A percentile compares a stretch with the other conserved stretches of the same genome.
Evolutionary conservation across 2,113 vertebrate species (phyloP).

Genomic region (Polyodon spathula): DNA sequence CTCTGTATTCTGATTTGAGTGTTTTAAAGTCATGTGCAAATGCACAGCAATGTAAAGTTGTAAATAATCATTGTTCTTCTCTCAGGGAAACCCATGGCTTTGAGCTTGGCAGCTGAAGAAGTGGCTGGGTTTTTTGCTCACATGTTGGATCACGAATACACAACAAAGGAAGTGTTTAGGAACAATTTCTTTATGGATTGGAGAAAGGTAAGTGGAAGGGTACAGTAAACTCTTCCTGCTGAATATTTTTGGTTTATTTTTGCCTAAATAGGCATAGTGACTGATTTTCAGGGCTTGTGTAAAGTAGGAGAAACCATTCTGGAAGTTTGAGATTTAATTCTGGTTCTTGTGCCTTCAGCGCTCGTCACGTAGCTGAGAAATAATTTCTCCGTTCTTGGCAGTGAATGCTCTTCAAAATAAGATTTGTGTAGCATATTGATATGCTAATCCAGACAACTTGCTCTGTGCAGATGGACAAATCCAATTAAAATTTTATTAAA

Average conservation of each 20-base stretch:
- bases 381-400: conserved; percentile 64
- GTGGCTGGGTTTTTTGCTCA: conserved; percentile 58
- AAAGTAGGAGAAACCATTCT: background rate
- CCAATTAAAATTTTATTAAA: conserved; percentile 68
- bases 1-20: conserved; percentile 19
- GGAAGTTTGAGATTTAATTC: background rate
- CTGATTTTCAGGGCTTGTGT: background rate
- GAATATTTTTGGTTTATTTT: too few species aligned
- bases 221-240: background rate
- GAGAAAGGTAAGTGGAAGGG: conserved; percentile 48
- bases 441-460: conserved; percentile 69
- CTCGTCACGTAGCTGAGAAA: conserved; percentile 32
- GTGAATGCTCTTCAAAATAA: conserved; percentile 67
- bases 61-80: conserved; percentile 13
- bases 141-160: conserved; percentile 69
- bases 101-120: conserved; percentile 53
- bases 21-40: conserved; percentile 19
- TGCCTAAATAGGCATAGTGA: background rate
- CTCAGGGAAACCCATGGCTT: conserved; percentile 49
- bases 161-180: conserved; percentile 56
- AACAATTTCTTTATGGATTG: conserved; percentile 64
- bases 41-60: conserved; percentile 20
- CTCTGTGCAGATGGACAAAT: conserved; percentile 65
- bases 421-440: conserved; percentile 70
- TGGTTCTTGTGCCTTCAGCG: background rate